Evolutionary conservation across 2,113 vertebrate species (phyloP).

Genomic region (Zosterops hypoxanthus): DNA sequence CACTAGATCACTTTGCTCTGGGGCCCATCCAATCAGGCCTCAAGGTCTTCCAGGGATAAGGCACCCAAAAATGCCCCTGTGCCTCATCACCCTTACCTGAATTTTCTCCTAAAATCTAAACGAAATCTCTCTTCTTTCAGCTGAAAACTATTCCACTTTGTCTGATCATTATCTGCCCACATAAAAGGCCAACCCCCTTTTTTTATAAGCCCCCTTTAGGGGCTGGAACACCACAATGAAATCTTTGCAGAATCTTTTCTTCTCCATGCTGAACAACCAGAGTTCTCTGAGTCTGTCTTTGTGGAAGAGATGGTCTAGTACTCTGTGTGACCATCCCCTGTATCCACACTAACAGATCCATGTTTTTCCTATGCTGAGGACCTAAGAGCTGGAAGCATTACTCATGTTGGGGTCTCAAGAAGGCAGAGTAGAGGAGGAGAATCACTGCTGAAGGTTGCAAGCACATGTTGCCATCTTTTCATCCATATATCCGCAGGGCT

Average conservation of each 20-base stretch:
- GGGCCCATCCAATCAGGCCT: no score
- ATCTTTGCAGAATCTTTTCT: not conserved
- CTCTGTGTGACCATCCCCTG: not conserved
- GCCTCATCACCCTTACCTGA: not conserved
- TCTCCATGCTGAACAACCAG: no score
- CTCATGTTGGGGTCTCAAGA: not conserved
- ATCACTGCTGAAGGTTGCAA: not conserved
- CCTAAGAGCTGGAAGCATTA: not conserved
- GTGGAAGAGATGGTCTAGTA: not conserved
- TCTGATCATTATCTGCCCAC: not conserved
- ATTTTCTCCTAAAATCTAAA: not conserved
- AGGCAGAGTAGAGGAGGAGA: not conserved
- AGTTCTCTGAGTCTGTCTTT: not conserved
- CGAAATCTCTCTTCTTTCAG: not conserved
- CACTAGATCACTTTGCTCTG: not conserved
- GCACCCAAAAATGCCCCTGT: not conserved
- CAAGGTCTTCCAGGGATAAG: not conserved
- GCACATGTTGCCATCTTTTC: not conserved
- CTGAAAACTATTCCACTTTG: not conserved
- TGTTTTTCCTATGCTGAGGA: not conserved
- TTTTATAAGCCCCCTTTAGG: not conserved
- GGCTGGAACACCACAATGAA: not conserved
- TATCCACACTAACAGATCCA: not conserved
- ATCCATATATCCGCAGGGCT: not conserved
- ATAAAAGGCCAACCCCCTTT: not conserved